Conservation (phyloP, 2,113 vertebrate species). For the Myodes glareolus region DNA sequence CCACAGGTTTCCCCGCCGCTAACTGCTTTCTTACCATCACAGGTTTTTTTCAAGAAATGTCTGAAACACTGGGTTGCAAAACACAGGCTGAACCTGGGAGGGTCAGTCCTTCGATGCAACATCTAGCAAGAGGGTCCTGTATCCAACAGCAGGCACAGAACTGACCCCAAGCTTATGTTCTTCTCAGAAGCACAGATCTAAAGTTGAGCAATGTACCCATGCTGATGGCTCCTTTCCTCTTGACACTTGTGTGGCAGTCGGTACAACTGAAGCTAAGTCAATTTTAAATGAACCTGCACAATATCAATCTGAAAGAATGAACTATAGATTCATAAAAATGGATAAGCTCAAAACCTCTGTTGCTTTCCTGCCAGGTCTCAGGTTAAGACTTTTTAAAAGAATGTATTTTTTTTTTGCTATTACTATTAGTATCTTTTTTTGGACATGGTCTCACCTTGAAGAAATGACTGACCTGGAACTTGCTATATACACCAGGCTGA, state of each 20-base stretch:
- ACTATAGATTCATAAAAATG: not conserved
- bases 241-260: not conserved
- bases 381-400: not conserved
- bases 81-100: not conserved
- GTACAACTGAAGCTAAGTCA: not conserved
- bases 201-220: not conserved
- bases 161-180: not conserved
- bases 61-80: not conserved
- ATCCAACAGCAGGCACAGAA: fast-evolving
- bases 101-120: not conserved
- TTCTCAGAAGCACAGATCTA: not conserved
- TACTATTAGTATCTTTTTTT: not conserved
- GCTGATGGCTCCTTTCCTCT: fast-evolving
- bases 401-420: not conserved
- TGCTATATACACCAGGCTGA: not conserved
- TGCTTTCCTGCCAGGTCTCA: not conserved
- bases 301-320: not conserved
- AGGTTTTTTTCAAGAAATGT: not conserved
- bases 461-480: no score
- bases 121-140: not conserved
- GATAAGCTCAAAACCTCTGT: not conserved
- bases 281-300: not conserved
- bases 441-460: not conserved
- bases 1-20: not conserved
- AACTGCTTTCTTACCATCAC: not conserved